Evolutionary conservation across 2,888 invertebrate species (phyloP).

Genomic region (Ypsolopha sequella): DNA sequence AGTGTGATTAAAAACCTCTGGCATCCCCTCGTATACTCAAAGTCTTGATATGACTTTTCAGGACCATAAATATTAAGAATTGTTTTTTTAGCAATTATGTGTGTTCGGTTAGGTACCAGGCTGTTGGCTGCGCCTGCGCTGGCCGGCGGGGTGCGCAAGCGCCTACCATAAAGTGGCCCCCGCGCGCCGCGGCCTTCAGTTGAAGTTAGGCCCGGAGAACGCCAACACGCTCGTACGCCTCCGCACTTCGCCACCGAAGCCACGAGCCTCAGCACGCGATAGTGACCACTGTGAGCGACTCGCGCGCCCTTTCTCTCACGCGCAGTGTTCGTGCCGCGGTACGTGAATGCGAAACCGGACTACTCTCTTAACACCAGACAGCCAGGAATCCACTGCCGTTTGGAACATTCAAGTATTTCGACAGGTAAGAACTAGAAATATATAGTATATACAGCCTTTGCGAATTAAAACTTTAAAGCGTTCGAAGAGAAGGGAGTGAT

Average conservation of each 20-base stretch:
- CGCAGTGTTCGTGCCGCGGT: slow-evolving; percentile 62
- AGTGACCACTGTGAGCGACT: slow-evolving; percentile 45
- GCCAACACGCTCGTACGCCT: slow-evolving; percentile 50
- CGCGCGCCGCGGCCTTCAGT: slow-evolving; percentile 67
- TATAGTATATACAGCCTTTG: slow-evolving; percentile 24
- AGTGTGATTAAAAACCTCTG: no score
- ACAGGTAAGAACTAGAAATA: slow-evolving; percentile 38
- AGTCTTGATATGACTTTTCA: no score
- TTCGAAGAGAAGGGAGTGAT: neutral
- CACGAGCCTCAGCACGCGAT: slow-evolving; percentile 49
- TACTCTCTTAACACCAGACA: slow-evolving; percentile 51
- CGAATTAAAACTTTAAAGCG: slow-evolving; percentile 22
- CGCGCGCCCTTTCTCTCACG: slow-evolving; percentile 67
- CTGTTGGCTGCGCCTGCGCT: neutral
- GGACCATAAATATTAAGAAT: no score
- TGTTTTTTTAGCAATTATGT: no score
- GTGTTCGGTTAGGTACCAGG: neutral
- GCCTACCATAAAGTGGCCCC: slow-evolving; percentile 54
- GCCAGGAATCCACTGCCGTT: slow-evolving; percentile 37
- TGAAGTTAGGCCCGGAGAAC: slow-evolving; percentile 41
- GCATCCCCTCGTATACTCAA: no score
- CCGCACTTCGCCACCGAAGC: slow-evolving; percentile 39
- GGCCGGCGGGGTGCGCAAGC: slow-evolving; percentile 28
- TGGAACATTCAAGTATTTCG: slow-evolving; percentile 37
- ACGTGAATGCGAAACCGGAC: slow-evolving; percentile 68